phyloP scores from a whole-genome alignment of 2,797 vertebrate species.

The Antennarius maculatus region DNA sequence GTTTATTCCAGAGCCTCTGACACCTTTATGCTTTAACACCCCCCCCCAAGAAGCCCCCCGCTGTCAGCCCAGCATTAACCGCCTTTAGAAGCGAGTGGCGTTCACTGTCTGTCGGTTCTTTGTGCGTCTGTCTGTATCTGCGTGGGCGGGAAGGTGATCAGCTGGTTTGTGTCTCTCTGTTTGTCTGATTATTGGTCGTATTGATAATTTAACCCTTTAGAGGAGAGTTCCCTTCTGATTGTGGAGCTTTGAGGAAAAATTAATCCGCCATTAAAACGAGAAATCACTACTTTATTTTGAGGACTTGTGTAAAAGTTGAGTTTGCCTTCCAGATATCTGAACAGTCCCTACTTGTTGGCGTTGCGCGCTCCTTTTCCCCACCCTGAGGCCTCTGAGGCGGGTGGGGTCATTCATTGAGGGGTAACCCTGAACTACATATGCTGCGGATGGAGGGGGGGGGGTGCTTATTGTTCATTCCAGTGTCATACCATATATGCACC shows the following conservation, averaged over 20 bases:
- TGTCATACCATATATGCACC: conserved; percentile 20
- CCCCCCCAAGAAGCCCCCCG: too few species aligned
- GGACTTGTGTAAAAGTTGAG: too few species aligned
- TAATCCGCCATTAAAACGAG: too few species aligned
- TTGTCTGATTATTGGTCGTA: too few species aligned
- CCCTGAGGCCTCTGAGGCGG: conserved; percentile 7
- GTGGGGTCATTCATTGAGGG: conserved; percentile 20
- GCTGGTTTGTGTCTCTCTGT: too few species aligned
- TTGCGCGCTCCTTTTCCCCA: neutral
- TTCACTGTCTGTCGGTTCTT: conserved; percentile 27
- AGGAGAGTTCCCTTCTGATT: too few species aligned
- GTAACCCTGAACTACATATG: conserved; percentile 46
- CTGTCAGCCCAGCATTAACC: conserved; percentile 32
- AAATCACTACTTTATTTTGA: too few species aligned
- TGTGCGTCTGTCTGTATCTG: conserved; percentile 20
- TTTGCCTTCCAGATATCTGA: too few species aligned
- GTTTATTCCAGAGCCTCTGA: conserved; percentile 18
- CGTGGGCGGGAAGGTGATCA: conserved; percentile 40
- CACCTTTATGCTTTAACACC: conserved; percentile 29
- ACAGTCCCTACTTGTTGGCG: too few species aligned
- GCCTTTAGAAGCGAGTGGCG: conserved; percentile 42
- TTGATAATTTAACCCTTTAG: too few species aligned
- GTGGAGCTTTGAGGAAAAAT: too few species aligned
- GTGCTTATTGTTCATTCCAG: conserved; percentile 4
- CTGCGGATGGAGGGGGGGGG: conserved; percentile 12